Conservation (phyloP, 2,797 vertebrate genomes). For the Micropoecilia bifurca region DNA sequence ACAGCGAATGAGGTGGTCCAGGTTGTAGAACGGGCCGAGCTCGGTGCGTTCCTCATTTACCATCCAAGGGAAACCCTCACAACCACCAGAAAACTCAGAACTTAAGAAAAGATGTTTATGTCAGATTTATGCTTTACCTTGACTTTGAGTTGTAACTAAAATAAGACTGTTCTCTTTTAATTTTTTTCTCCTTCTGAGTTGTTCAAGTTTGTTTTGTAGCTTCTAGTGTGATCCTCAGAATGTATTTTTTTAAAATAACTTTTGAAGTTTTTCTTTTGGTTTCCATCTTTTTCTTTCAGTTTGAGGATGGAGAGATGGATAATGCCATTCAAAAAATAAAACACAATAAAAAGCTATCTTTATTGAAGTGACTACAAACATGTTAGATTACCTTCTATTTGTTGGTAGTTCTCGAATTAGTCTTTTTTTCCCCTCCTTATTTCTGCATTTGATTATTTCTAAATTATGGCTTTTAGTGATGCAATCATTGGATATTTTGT, state of each 20-base stretch:
- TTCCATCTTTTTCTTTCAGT: constrained; percentile 39
- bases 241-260: constrained; percentile 51
- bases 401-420: neutral
- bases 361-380: constrained; percentile 1
- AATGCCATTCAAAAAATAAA: constrained; percentile 65
- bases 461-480: neutral
- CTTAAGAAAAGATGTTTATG: constrained; percentile 64
- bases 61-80: constrained; percentile 44
- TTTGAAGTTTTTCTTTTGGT: constrained; percentile 57
- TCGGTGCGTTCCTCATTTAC: constrained; percentile 32
- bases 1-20: constrained; percentile 20
- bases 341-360: neutral
- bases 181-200: constrained; percentile 51
- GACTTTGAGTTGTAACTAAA: constrained; percentile 77
- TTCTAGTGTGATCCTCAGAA: constrained; percentile 67
- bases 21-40: constrained; percentile 31
- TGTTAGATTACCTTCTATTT: neutral
- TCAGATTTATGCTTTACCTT: constrained; percentile 56
- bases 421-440: neutral
- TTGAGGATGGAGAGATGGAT: constrained; percentile 49
- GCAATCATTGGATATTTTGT: neutral
- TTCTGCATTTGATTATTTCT: neutral
- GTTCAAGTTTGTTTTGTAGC: constrained; percentile 71
- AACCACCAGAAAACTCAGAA: constrained; percentile 55
- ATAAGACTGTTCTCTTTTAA: constrained; percentile 45